Base-by-base conservation (phyloP, 2,797 vertebrate genomes). In the Aphelocoma californica region DNA sequence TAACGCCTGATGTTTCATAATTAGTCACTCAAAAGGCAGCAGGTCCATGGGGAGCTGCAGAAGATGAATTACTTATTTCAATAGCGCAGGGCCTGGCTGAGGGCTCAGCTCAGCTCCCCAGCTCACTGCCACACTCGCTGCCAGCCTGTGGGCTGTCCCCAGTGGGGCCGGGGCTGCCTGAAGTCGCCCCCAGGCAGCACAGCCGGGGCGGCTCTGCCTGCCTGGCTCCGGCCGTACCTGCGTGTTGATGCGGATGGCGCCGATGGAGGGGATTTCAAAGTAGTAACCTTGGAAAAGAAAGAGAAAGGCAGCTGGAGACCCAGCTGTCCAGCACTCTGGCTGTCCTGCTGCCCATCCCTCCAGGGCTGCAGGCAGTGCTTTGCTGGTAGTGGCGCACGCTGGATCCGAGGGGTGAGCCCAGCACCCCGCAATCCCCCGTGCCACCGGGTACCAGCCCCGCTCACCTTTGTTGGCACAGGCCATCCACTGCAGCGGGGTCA, bases 191-290 rank as follows among this genome's bases (percentile, higher is more conserved):
- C 32, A 14, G 36, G 38, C 48, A 50, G 48, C 48, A 51, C 65
- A 54, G 58, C 58, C 0, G 0, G 17, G 26, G 17, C 26, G 61
- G 47, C 47, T 64, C 58, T 72, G 88, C 72, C 53, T 14, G 60
- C 24, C 64, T 19, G 38, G 53, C 50, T 11, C 54, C 21, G 7
- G 20, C 86, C 97, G 93, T 96, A 99, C 99, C 99, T 99, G 99
- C 0, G 99, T 99, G 98, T 99, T 99, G 98, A 99, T 99, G 96
- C 99, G 98, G 97, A 99, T 99, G 92, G 99, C 99, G 18, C 99
- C 99, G 2, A 99, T 99, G 57, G 99, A 99, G 81, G 99, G 99
- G 91, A 99, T 99, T 98, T 99, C 99, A 54, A 99, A 99, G 98
- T 99, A 99, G 98, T 99, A 99, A 97, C 99, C 99, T 99, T 97